Base-by-base conservation (phyloP, 2,113 vertebrate genomes). In the Thinocorus orbignyianus region DNA sequence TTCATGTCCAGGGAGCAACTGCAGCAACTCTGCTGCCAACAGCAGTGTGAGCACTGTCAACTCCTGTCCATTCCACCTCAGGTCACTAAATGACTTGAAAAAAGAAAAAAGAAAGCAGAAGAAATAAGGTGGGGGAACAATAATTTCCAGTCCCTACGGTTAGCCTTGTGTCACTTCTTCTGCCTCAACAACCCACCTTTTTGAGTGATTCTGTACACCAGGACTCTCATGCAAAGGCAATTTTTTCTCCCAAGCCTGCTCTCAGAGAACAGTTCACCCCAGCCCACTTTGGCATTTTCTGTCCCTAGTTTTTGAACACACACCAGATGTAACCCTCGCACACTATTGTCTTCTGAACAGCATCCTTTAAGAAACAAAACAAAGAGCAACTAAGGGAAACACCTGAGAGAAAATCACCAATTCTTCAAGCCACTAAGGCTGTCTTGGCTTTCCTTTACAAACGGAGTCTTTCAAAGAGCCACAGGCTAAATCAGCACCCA, bases 81-180 rank as follows among this genome's bases (percentile, higher is more conserved):
- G 93, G 83, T 95, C 96, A 94, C 83, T 88, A 94, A 92, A 70
- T 85, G 41, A 90, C 62, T 96, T 91, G 57, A 94, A 96, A 93
- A 96, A 83, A 88, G 22, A 85, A 90, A 94, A 88, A 81, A 1
- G 2, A 91, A 96, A 66, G 55, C 86, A 4, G 15, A 95, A 88
- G 72, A 93, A 92, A 81, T 14, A 70, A 64, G 41, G 35, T 51
- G 41, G 39, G 14, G 51, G 44, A 88, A 91, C 74, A 93, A 65
- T 92, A 96, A 96, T 96, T 95, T 88, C 65, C 68, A 78, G 30
- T 64, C 33, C 48, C 35, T 76, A 35, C 35, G 48, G 79, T 79
- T 78, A 92, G 76, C 60, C 95, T 82, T 76, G 48, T 79, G 93
- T 94, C 94, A 91, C 46, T 83, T 95, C 84, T 78, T 92, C 79